Base-by-base conservation (phyloP, 2,888 invertebrate genomes). In the Heteromurus nitidus region DNA sequence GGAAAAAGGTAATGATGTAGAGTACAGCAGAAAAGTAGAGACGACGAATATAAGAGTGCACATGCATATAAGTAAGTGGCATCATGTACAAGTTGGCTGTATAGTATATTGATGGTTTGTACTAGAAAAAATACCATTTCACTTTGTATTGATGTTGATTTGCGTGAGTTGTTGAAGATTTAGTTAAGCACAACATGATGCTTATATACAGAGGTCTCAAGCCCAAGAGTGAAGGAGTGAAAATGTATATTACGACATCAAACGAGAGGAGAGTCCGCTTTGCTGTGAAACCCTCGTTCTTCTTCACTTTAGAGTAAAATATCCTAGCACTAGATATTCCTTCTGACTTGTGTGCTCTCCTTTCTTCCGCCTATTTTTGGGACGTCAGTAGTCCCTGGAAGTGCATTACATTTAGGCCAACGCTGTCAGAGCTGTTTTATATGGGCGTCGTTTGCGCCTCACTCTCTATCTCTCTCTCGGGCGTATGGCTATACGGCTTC, bases 351-450 rank as follows among this genome's bases (percentile, higher is more conserved):
- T 31, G 36, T 55, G 81, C 73, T 82, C 82, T 84, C 80, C 73
- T 84, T 82, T 85, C 77, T 70, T 81, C 81, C 83, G 82, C 83
- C 85, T 85, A 85, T 85, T 85, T 85, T 85, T 85, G 85, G 83
- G 83, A 85, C 79, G 80, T 75, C 26, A 68, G 53, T 67, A 64
- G 28, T 44, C 24, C 65, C 26, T 50, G 60, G 47, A 53, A 69
- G 36, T 69, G 69, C 53, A 50, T 69, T 55, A 24, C 55, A 69
- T 69, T 55, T 69, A 69, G 55, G 55, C 64, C 64, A 64, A 16
- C 42, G 42, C 64, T 64, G 64, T 64, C 64, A 64, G 55, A 55
- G 64, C 20, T 36, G 42, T 64, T 64, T 36, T 64, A 44, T 64
- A 64, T 64, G 64, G 64, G 64, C 64, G 64, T 64, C 44, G 64